Conservation (phyloP, 2,888 invertebrate genomes). For the Chorisops tibialis region DNA sequence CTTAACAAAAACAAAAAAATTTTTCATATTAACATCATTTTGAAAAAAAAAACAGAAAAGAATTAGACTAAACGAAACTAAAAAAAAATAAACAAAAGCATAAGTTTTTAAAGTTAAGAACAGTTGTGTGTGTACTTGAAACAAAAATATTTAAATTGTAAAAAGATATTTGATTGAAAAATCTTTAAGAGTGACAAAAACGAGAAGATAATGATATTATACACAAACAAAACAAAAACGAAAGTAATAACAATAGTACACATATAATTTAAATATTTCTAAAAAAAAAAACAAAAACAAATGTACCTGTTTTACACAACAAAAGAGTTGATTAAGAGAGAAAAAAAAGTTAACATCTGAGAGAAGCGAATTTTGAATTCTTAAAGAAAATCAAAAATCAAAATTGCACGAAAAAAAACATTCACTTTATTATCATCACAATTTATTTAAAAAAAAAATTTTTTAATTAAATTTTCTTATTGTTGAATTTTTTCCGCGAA, state of each 20-base stretch:
- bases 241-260: conserved; percentile 14
- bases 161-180: conserved; percentile 3
- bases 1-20: too few relatives aligned
- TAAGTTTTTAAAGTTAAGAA: background rate
- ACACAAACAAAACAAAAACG: too few relatives aligned
- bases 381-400: conserved; percentile 27
- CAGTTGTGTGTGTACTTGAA: background rate
- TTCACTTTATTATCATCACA: background rate
- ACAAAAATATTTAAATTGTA: background rate
- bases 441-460: background rate
- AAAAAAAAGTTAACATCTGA: conserved; percentile 7
- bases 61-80: background rate
- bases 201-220: conserved; percentile 1
- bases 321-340: conserved; percentile 2
- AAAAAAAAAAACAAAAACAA: conserved; percentile 28
- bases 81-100: background rate
- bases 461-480: background rate
- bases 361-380: background rate
- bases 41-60: background rate
- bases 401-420: conserved; percentile 25
- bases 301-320: conserved; percentile 32
- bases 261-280: conserved; percentile 3
- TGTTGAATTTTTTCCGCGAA: background rate
- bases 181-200: conserved; percentile 1
- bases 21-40: too few relatives aligned